phyloP scores from a whole-genome alignment of 2,797 vertebrate genomes.

The Austrolebias charrua region DNA sequence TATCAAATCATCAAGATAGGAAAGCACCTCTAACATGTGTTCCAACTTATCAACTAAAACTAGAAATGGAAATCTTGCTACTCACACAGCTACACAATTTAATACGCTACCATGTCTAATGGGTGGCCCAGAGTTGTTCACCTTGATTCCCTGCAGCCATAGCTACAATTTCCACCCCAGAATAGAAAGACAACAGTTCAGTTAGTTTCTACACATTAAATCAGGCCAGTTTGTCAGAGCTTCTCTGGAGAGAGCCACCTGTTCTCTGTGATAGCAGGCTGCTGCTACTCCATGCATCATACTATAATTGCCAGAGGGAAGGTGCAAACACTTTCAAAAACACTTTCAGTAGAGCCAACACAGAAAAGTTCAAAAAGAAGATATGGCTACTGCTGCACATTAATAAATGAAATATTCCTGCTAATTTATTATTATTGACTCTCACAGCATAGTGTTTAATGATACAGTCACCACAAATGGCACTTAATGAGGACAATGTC shows the following conservation, averaged over 20 bases:
- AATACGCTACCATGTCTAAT: neutral
- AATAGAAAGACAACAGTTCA: slow-evolving; percentile 42
- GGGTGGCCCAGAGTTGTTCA: neutral
- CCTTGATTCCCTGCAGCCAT: slow-evolving; percentile 2
- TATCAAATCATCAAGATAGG: neutral
- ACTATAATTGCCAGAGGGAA: slow-evolving; percentile 54
- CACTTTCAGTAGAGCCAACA: neutral
- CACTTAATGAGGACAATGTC: slow-evolving; percentile 21
- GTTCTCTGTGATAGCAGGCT: slow-evolving; percentile 66
- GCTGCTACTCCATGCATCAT: slow-evolving; percentile 66
- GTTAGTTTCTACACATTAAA: slow-evolving; percentile 49
- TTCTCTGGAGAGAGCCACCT: slow-evolving; percentile 65
- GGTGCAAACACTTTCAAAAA: slow-evolving; percentile 6
- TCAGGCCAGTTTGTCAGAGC: slow-evolving; percentile 50
- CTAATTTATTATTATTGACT: slow-evolving; percentile 23
- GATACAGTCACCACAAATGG: slow-evolving; percentile 23
- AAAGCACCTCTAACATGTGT: neutral
- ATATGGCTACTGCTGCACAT: slow-evolving; percentile 15
- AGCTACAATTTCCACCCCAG: slow-evolving; percentile 18
- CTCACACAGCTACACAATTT: neutral
- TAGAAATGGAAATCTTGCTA: neutral
- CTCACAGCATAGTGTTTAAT: slow-evolving; percentile 13
- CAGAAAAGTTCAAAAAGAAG: slow-evolving; percentile 38
- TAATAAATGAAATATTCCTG: slow-evolving; percentile 32
- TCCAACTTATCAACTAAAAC: neutral